These are phyloP conservation scores for Danio choprae DNA, from an alignment of 2,797 vertebrate genomes.

Conservation along the genomic window DNA sequence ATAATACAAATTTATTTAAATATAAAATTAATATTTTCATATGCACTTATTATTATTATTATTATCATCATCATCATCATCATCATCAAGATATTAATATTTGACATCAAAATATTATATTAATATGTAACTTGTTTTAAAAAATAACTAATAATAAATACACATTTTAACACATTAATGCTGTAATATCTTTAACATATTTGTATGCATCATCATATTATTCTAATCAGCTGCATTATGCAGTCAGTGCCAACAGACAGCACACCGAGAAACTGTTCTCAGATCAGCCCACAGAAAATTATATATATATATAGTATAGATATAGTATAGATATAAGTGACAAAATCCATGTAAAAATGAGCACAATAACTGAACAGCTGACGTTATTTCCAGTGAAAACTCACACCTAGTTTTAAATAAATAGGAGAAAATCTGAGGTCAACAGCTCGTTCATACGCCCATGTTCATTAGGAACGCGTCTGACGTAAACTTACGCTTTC, in stretches of 20 bases:
- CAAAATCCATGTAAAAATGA: background rate
- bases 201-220: constrained; percentile 13
- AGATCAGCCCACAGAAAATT: background rate
- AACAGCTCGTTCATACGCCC: background rate
- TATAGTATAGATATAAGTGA: background rate
- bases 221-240: constrained; percentile 27
- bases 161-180: background rate
- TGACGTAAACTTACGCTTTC: constrained; percentile 22
- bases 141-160: background rate
- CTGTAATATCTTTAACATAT: constrained; percentile 1
- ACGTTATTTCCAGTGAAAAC: background rate
- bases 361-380: background rate
- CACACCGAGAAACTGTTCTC: background rate
- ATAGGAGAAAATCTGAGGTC: background rate
- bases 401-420: background rate
- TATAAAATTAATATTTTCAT: too few relatives aligned
- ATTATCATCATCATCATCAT: too few relatives aligned
- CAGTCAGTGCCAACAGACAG: background rate
- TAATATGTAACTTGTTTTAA: too few relatives aligned
- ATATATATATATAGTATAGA: too few relatives aligned
- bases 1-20: background rate
- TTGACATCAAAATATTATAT: background rate
- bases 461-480: constrained; percentile 20
- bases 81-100: background rate
- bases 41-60: too few relatives aligned